phyloP scores from a whole-genome alignment of 2,113 vertebrate species.

The Rhombomys opimus region DNA sequence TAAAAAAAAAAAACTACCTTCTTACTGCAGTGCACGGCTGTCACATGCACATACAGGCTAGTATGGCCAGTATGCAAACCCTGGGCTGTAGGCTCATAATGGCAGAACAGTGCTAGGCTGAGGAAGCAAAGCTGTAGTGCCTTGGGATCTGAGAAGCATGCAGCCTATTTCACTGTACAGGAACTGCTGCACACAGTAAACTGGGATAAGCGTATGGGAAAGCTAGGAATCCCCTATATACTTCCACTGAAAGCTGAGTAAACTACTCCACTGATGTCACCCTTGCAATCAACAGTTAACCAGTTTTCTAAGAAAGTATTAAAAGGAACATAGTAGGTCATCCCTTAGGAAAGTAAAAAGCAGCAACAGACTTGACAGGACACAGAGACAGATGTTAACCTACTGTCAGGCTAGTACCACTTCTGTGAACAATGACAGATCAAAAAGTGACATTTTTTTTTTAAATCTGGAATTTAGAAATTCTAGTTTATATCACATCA shows the following conservation, averaged over 20 bases:
- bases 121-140: conserved; percentile 88
- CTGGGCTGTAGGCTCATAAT: background rate
- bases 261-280: conserved; percentile 94
- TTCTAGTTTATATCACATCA: conserved; percentile 68
- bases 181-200: conserved; percentile 93
- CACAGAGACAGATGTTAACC: background rate
- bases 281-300: conserved; percentile 90
- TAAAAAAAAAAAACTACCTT: background rate
- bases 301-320: conserved; percentile 92
- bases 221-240: conserved; percentile 90
- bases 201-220: conserved; percentile 95
- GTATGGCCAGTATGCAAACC: background rate
- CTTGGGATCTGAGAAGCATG: conserved; percentile 91
- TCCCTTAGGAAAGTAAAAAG: background rate
- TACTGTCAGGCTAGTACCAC: conserved; percentile 6
- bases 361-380: conserved; percentile 41
- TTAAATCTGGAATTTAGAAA: conserved; percentile 70
- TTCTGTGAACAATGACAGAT: conserved; percentile 61
- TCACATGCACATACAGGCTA: background rate
- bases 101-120: conserved; percentile 81
- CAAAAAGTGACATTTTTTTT: conserved; percentile 67
- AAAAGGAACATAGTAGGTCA: conserved; percentile 85
- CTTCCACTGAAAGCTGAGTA: conserved; percentile 91
- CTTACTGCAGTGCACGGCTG: background rate
- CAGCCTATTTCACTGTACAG: conserved; percentile 93